Evolutionary conservation across 1,140 invertebrate genomes (phyloP), one percentile per base, ranked within the genome.

Genomic region (Fopius arisanus): DNA sequence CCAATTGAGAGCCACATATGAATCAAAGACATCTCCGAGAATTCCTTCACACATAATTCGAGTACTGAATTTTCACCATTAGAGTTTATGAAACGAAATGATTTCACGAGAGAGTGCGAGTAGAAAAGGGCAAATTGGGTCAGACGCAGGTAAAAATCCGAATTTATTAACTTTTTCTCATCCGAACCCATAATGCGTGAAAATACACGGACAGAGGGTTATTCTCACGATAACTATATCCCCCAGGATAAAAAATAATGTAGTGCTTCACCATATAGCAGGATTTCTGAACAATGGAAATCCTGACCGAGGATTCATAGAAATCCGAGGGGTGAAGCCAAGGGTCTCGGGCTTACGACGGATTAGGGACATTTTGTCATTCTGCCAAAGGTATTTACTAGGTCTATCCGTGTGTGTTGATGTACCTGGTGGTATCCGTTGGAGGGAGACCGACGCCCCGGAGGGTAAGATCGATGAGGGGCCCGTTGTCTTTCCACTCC

Each of bases 321-420:
- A 72, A 74, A 76, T 77, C 75, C 72, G 72, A 26, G 23, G 54
- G 43, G 19, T 19, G 72, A 77, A 77, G 75, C 75, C 72, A 68
- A 68, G 40, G 54, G 69, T 73, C 72, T 59, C n/a, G 63, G 67
- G 75, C 71, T 77, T 77, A 77, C 75, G 75, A 74, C 73, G 75
- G 75, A 77, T 77, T 77, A 77, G 68, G 75, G 37, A 70, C 70
- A 65, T 77, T 77, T 77, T 77, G 75, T 77, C 75, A 77, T 77
- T 74, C 75, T 77, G 75, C 75, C 75, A 77, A 77, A 77, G 72
- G 69, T 77, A 77, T 77, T 74, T 77, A 77, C 72, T 77, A 59
- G 54, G 54, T 67, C 40, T 41, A 37, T 28, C 40, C 43, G 33
- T 41, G 33, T 68, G 67, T 31, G 73, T 66, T 66, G 67, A 71